Conservation (phyloP, 2,888 invertebrate species). For the Hermaeophaga mercurialis region DNA sequence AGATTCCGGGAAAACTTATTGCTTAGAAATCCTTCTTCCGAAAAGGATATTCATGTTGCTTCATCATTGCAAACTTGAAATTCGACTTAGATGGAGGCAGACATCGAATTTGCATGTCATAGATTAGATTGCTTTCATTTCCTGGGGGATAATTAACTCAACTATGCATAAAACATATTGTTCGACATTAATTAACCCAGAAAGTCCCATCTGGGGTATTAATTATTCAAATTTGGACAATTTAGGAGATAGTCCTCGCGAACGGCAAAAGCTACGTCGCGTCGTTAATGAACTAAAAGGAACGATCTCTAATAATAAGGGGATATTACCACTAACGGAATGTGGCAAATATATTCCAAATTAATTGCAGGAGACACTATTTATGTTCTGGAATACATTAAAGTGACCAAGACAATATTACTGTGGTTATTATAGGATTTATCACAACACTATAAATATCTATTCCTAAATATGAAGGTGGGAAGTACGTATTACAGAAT, state of each 20-base stretch:
- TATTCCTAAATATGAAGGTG: no score
- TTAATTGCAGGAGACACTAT: neutral
- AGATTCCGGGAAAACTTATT: neutral
- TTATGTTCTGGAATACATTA: neutral
- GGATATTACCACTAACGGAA: constrained; percentile 6
- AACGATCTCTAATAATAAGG: constrained; percentile 19
- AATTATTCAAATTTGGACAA: constrained; percentile 31
- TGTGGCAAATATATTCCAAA: neutral
- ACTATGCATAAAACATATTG: constrained; percentile 43
- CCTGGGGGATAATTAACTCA: constrained; percentile 35
- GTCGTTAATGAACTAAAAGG: constrained; percentile 26
- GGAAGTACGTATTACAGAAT: no score
- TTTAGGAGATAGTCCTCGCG: constrained; percentile 21
- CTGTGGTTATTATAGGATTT: no score
- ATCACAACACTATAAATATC: no score
- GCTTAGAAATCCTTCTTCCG: neutral
- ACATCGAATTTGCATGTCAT: constrained; percentile 22
- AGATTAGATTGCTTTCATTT: constrained; percentile 34
- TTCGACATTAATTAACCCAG: constrained; percentile 41
- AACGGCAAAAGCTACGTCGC: constrained; percentile 11
- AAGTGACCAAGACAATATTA: no score
- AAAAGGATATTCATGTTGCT: constrained; percentile 1
- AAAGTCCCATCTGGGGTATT: constrained; percentile 31
- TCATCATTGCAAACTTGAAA: constrained; percentile 10
- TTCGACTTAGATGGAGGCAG: constrained; percentile 7